These are phyloP conservation scores for Chaenodraco wilsoni DNA, from an alignment of 2,797 vertebrate genomes.

Conservation along the genomic window DNA sequence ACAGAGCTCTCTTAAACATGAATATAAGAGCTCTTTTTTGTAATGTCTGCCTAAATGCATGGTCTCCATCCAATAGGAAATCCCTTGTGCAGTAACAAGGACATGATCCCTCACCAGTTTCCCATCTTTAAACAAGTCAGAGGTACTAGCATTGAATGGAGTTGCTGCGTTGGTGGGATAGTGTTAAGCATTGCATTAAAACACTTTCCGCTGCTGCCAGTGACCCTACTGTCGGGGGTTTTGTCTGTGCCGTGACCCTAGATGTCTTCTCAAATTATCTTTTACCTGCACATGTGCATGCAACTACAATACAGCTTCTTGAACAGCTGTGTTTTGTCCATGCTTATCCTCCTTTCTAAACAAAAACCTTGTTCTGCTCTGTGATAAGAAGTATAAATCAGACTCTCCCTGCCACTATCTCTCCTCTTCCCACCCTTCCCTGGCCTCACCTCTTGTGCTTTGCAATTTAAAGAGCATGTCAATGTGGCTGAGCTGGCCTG, in stretches of 20 bases:
- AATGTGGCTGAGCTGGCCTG: conserved; percentile 29
- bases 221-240: conserved; percentile 16
- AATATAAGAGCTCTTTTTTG: neutral
- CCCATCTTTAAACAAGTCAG: conserved; percentile 1
- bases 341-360: conserved; percentile 27
- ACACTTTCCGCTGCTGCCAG: conserved; percentile 27
- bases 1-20: neutral
- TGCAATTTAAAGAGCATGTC: conserved; percentile 56
- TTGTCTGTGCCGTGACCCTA: conserved; percentile 14
- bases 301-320: conserved; percentile 42
- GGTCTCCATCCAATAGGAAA: neutral
- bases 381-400: conserved; percentile 44
- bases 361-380: conserved; percentile 20
- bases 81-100: neutral
- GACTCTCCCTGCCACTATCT: conserved; percentile 23
- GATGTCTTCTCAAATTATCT: conserved; percentile 46
- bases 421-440: neutral
- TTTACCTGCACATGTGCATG: conserved; percentile 33
- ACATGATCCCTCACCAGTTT: conserved; percentile 1
- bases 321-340: conserved; percentile 13
- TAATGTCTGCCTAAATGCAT: neutral
- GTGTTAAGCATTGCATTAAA: conserved; percentile 15
- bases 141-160: conserved; percentile 1
- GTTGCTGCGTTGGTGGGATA: neutral
- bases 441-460: conserved; percentile 27